phyloP scores from a whole-genome alignment of 2,797 vertebrate genomes.

The Aplochiton taeniatus region DNA sequence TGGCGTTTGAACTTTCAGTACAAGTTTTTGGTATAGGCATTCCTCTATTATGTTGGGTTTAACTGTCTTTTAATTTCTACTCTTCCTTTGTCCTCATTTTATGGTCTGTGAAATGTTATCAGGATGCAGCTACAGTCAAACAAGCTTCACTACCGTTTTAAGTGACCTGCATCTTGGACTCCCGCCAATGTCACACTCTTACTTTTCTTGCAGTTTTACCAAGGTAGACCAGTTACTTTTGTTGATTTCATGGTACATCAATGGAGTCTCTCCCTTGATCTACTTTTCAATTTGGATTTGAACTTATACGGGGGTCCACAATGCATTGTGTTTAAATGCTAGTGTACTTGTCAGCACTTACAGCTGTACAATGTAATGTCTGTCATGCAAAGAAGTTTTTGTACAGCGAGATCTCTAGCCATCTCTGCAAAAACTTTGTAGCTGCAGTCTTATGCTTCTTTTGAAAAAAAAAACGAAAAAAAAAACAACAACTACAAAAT shows the following conservation, averaged over 20 bases:
- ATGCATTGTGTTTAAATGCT: constrained; percentile 75
- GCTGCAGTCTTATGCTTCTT: constrained; percentile 69
- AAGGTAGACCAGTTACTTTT: constrained; percentile 50
- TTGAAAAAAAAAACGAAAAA: constrained; percentile 73
- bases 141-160: constrained; percentile 65
- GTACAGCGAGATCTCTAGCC: constrained; percentile 72
- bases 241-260: constrained; percentile 66
- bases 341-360: constrained; percentile 74
- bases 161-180: constrained; percentile 74
- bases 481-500: constrained; percentile 69
- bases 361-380: constrained; percentile 84
- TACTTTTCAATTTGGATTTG: constrained; percentile 48
- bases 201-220: constrained; percentile 48
- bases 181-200: constrained; percentile 54
- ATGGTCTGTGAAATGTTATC: constrained; percentile 68
- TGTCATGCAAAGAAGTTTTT: constrained; percentile 80
- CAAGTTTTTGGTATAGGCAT: constrained; percentile 77
- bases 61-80: constrained; percentile 50
- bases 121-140: constrained; percentile 72
- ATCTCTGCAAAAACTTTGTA: constrained; percentile 69
- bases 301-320: constrained; percentile 68
- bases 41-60: constrained; percentile 70
- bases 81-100: constrained; percentile 66
- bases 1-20: constrained; percentile 64
- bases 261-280: constrained; percentile 24